Evolutionary conservation across 2,888 invertebrate genomes (phyloP).

Genomic region (Andricus curvator): DNA sequence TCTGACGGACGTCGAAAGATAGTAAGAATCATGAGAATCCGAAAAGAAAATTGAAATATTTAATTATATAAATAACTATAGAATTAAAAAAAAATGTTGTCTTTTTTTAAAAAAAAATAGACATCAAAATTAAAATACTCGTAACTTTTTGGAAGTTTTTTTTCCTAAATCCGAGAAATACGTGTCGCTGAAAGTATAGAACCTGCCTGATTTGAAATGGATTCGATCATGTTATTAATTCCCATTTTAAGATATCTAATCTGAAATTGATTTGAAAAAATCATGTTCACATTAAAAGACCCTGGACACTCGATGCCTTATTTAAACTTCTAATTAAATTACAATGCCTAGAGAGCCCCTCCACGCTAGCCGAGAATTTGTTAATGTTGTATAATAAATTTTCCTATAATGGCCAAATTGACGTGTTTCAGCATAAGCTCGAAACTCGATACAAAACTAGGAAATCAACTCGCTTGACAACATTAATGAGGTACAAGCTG

Average conservation of each 20-base stretch:
- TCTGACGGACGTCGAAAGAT: too few relatives aligned
- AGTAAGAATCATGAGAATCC: too few relatives aligned
- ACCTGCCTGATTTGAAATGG: too few relatives aligned
- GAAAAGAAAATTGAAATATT: too few relatives aligned
- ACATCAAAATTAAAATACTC: too few relatives aligned
- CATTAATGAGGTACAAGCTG: neutral
- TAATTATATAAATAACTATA: too few relatives aligned
- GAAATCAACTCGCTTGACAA: slow-evolving; percentile 4
- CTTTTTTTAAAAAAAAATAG: too few relatives aligned
- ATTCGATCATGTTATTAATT: neutral
- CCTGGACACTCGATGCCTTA: neutral
- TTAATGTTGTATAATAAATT: slow-evolving; percentile 30
- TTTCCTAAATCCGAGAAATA: too few relatives aligned
- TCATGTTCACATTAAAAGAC: neutral
- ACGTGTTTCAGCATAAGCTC: slow-evolving; percentile 1
- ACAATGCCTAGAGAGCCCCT: neutral
- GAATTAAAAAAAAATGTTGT: too few relatives aligned
- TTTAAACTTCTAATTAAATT: neutral
- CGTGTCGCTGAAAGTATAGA: too few relatives aligned
- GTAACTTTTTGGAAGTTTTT: too few relatives aligned
- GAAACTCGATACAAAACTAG: slow-evolving; percentile 1
- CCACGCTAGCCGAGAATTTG: neutral
- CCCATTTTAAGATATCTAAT: neutral
- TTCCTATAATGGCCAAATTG: slow-evolving; percentile 33
- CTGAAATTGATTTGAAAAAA: neutral